Percentiles rank a stretch among this genome's conserved stretches.
These are phyloP conservation scores for Hirtodrosophila trivittata DNA, from an alignment of 2,888 invertebrate species.

Conservation along the genomic window DNA sequence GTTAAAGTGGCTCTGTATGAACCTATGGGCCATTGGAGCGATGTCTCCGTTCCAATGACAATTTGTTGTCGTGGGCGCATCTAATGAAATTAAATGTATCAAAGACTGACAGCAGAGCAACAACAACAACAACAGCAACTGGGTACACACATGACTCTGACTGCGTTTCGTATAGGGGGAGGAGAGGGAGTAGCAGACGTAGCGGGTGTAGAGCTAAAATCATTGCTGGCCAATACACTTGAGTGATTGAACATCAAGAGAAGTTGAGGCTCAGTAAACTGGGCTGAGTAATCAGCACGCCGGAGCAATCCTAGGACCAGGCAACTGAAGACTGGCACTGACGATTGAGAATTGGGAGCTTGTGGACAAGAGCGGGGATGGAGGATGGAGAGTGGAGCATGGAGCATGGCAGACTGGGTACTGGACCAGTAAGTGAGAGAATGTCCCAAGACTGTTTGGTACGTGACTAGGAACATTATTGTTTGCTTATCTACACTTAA, in stretches of 20 bases:
- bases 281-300: conserved; percentile 41
- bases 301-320: too few species aligned
- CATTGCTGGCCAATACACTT: conserved; percentile 60
- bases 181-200: conserved; percentile 10
- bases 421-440: conserved; percentile 57
- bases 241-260: conserved; percentile 59
- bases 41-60: conserved; percentile 22
- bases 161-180: too few species aligned
- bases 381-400: background rate
- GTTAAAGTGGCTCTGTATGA: conserved; percentile 27
- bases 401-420: background rate
- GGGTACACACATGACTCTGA: too few species aligned
- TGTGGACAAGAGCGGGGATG: too few species aligned
- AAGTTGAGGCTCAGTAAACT: conserved; percentile 30
- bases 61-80: conserved; percentile 35
- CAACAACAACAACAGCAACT: conserved; percentile 17
- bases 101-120: conserved; percentile 37
- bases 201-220: background rate
- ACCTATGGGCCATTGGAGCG: conserved; percentile 6
- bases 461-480: conserved; percentile 81
- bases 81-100: conserved; percentile 68
- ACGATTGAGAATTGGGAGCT: background rate
- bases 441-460: conserved; percentile 68
- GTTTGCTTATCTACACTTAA: conserved; percentile 82
- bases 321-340: conserved; percentile 11